Evolutionary conservation across 2,888 invertebrate species (phyloP), one percentile per base, ranked within the genome.

Genomic region (Drosophila nr. medialis): DNA sequence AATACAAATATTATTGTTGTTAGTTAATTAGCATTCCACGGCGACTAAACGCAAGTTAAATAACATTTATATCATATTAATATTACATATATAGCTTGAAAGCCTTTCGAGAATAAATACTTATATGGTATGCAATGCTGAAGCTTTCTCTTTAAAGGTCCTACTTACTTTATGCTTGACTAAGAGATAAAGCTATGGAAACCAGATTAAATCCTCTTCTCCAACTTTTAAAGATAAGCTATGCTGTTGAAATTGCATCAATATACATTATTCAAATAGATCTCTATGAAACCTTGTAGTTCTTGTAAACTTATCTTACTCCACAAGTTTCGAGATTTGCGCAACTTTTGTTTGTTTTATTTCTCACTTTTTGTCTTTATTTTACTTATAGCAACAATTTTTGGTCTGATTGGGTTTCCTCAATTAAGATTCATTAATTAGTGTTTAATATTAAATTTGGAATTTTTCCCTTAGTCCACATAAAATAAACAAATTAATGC

Each of bases 1-100:
- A 30, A 56, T 49, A 36, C 21, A 30, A 13, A 40, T 40, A 67
- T 82, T 82, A 82, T 69, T 67, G 53, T 3, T 48, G 69, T 70
- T 59, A 65, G 51, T 36, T 55, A 30, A 34, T 61, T 60, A 59
- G 24, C 38, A 58, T 5, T 51, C 0, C 27, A 10, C 42, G 24
- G 27, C 34, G 8, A 8, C 8, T 34, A 21, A 48, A 2, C 13
- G 1, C 3, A 55, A 29, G 29, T 32, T 62, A 21, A 38, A 38
- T 10, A 4, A 8, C 21, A 13, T 42, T 11, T 5, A 11, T 11
- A 11, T 42, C 4, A 42, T 42, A 13, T 24, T 15, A 15, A 24
- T 21, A 24, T 45, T 45, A 45, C 15, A 24, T 15, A 15, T 4
- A 42, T 24, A 42, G 42, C 42, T 13, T 21, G 2, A 21, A 13